phyloP scores from a whole-genome alignment of 2,888 invertebrate species.

The Heteromyza rotundicornis region DNA sequence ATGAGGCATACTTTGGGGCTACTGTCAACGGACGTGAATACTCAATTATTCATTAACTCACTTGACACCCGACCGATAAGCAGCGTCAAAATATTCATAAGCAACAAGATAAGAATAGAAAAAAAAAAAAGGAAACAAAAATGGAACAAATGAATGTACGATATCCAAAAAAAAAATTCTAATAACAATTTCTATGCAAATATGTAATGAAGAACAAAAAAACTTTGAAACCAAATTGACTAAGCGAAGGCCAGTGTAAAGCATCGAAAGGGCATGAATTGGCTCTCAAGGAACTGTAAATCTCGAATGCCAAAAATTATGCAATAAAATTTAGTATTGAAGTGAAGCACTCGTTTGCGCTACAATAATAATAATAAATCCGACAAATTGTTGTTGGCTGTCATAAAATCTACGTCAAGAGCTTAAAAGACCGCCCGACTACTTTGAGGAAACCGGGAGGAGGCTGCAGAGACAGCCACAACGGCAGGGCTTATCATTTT shows the following conservation, averaged over 20 bases:
- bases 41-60: background rate
- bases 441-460: too few relatives aligned
- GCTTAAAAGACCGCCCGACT: background rate
- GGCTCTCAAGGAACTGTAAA: background rate
- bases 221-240: too few relatives aligned
- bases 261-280: too few relatives aligned
- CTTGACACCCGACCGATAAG: constrained; percentile 11
- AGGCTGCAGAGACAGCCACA: too few relatives aligned
- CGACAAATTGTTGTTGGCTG: constrained; percentile 21
- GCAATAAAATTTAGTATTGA: constrained; percentile 29
- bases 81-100: constrained; percentile 49
- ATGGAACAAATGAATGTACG: too few relatives aligned
- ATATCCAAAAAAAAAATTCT: background rate
- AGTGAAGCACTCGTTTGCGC: constrained; percentile 9
- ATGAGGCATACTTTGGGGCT: background rate
- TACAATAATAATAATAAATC: constrained; percentile 41
- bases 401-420: constrained; percentile 40
- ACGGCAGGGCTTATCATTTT: constrained; percentile 27
- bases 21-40: background rate
- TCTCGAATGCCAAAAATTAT: constrained; percentile 36
- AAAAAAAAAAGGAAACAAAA: too few relatives aligned
- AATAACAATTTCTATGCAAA: constrained; percentile 34
- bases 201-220: background rate
- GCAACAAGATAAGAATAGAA: constrained; percentile 36
- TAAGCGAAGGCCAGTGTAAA: too few relatives aligned